These are phyloP conservation scores for Hypotaenidia philippensis DNA, from an alignment of 2,797 vertebrate genomes.

Conservation along the genomic window DNA sequence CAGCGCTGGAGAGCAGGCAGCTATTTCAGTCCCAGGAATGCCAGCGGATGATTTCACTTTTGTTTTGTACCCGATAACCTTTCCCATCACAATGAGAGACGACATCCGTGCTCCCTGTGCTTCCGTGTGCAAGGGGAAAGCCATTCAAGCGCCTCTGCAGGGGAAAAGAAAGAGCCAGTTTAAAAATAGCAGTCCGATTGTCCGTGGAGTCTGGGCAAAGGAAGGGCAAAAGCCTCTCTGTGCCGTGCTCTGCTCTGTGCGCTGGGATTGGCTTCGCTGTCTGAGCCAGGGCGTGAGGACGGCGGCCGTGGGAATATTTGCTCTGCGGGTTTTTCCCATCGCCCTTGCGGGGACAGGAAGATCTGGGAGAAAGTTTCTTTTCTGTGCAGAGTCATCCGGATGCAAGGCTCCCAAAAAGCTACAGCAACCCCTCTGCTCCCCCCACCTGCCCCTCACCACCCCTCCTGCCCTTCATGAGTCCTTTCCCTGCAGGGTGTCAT, in stretches of 20 bases:
- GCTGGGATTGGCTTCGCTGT: background rate
- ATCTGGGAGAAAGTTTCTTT: background rate
- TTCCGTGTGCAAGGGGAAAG: slow-evolving; percentile 18
- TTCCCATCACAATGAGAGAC: slow-evolving; percentile 75
- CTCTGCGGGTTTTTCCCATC: background rate
- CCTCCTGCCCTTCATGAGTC: background rate
- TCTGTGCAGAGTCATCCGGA: fast-evolving
- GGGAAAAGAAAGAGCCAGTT: slow-evolving; percentile 19
- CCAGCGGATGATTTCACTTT: slow-evolving; percentile 74
- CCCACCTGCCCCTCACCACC: background rate
- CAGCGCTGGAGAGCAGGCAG: background rate
- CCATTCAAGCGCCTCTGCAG: slow-evolving; percentile 48
- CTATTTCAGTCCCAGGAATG: slow-evolving; percentile 70
- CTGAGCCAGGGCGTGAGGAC: background rate
- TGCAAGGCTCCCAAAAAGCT: background rate
- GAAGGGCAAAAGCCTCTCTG: slow-evolving; percentile 28
- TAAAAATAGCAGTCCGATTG: slow-evolving; percentile 71
- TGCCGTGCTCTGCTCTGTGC: background rate
- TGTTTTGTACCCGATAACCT: slow-evolving; percentile 69
- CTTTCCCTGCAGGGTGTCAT: background rate
- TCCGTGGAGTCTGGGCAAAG: background rate
- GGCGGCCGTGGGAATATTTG: background rate
- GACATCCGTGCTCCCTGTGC: background rate
- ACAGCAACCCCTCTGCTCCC: background rate
- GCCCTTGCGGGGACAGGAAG: fast-evolving